Percentiles rank a stretch among this genome's conserved stretches.
Conservation (phyloP, 2,888 invertebrate species). For the Troides aeacus region DNA sequence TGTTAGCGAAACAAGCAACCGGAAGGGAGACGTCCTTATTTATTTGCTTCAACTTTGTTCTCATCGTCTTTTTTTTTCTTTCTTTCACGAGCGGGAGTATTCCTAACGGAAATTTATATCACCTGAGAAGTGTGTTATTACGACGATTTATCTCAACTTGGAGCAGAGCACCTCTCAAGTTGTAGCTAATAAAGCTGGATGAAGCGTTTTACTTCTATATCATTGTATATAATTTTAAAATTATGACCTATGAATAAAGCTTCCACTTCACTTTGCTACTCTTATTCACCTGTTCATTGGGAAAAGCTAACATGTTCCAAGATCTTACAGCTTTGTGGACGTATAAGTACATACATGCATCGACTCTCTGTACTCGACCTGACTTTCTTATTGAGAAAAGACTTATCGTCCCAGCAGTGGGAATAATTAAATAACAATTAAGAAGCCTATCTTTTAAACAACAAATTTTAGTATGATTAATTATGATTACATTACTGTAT, state of each 20-base stretch:
- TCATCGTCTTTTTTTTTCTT: constrained; percentile 16
- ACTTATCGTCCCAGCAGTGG: too few species aligned
- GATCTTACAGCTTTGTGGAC: too few species aligned
- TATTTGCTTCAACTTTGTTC: constrained; percentile 23
- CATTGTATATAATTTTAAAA: neutral
- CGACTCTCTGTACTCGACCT: too few species aligned
- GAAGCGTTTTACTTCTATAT: neutral
- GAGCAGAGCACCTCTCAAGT: neutral
- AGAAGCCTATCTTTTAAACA: too few species aligned
- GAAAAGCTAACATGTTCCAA: too few species aligned
- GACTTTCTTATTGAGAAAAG: too few species aligned
- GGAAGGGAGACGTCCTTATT: constrained; percentile 20
- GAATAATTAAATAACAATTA: too few species aligned
- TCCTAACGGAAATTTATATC: constrained; percentile 27
- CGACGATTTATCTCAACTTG: constrained; percentile 19
- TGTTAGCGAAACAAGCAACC: constrained; percentile 16
- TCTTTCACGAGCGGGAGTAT: constrained; percentile 7
- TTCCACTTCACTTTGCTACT: too few species aligned
- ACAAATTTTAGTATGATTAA: too few species aligned
- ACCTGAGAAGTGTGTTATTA: constrained; percentile 22
- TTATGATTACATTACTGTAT: too few species aligned
- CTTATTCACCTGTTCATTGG: too few species aligned
- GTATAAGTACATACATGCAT: too few species aligned
- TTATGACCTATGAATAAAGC: neutral
- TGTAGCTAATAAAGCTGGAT: neutral